Base-by-base conservation (phyloP, 2,797 vertebrate species). In the Channallabes apus region DNA sequence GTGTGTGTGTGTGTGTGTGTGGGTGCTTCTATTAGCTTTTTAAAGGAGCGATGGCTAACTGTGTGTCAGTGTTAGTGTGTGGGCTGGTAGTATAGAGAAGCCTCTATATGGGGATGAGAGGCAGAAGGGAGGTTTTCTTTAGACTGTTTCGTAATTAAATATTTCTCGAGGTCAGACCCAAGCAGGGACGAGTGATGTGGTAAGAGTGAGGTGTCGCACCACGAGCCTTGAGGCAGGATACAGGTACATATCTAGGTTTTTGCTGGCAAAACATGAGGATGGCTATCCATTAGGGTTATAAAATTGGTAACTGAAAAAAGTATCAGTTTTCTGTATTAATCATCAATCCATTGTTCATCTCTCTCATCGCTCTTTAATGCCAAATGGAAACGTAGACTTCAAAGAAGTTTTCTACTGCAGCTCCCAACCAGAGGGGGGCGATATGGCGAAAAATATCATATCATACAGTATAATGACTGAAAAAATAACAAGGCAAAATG, bases 61-160 rank as follows among this genome's bases (percentile, higher is more conserved):
- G 54, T 80, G 76, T 80, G 76, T 51, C 72, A 77, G 58, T 77
- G 82, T 76, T 82, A 38, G 72, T 67, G 72, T 84, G 82, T 84
- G 82, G 72, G 72, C 73, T 35, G 72, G 61, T 56, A 9, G n/a
- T 27, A 72, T 61, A 72, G 54, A 71, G 35, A 61, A 82, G 62
- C 62, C 62, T 67, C 81, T 82, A 27, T 82, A 27, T 82, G 56
- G 24, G 64, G 79, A 81, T 67, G 79, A 81, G 62, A 67, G 41
- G 79, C 29, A 67, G 27, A 81, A 67, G 24, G 41, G 79, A 67
- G 62, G 29, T 81, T 67, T 81, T 81, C 79, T 67, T 80, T 81
- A 29, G n/a, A 67, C n/a, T 14, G n/a, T 67, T 80, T 67, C 24
- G 22, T 82, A 61, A 82, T 83, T 76, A 76, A 76, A 65, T 56